Evolutionary conservation across 2,113 vertebrate genomes (phyloP).

Genomic region (Mormyrus lacerda): DNA sequence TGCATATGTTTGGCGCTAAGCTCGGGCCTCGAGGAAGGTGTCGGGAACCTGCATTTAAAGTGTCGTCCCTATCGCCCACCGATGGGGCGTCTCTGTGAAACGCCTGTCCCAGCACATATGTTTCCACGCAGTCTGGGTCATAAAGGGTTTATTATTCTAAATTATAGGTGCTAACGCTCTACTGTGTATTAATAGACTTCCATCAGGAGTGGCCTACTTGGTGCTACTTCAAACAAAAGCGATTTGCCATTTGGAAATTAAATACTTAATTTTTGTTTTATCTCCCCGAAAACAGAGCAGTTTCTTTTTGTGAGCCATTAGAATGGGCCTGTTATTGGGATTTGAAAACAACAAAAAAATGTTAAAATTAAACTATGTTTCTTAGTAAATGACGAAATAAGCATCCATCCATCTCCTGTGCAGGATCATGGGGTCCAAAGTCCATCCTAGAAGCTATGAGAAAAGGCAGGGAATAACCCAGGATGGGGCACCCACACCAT

Average conservation of each 20-base stretch:
- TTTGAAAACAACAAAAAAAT: background rate
- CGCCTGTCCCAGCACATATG: background rate
- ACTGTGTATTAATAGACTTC: background rate
- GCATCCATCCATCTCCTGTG: background rate
- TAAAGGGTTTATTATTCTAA: background rate
- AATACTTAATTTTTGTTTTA: slow-evolving; percentile 1
- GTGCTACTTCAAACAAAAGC: slow-evolving; percentile 6
- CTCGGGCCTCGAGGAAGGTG: background rate
- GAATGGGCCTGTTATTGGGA: background rate
- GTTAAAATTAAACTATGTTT: background rate
- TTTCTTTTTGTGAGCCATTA: background rate
- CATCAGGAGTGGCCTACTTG: background rate
- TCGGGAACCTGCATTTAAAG: slow-evolving; percentile 5
- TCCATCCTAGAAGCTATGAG: background rate
- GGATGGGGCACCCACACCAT: background rate
- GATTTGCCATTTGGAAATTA: slow-evolving; percentile 4
- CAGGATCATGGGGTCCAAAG: background rate
- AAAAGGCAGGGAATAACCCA: background rate
- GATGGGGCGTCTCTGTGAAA: background rate
- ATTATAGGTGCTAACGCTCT: background rate
- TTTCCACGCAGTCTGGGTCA: background rate
- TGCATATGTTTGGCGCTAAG: background rate
- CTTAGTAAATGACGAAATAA: background rate
- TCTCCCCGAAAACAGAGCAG: background rate
- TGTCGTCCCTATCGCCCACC: background rate